Evolutionary conservation across 1,140 invertebrate genomes (phyloP).

Genomic region (Solenopsis invicta): DNA sequence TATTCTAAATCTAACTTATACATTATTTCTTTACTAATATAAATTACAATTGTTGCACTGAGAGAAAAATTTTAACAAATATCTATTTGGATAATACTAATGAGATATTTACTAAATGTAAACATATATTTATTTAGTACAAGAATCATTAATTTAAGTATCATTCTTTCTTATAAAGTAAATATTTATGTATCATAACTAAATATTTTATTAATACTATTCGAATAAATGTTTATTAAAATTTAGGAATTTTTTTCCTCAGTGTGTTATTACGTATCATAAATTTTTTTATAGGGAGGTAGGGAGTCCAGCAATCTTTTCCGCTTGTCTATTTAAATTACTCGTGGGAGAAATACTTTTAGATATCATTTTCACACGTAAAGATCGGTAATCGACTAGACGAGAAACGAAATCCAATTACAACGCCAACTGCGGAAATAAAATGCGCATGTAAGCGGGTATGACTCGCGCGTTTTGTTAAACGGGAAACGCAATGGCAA

Average conservation of each 20-base stretch:
- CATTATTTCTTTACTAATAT: neutral
- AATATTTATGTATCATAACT: too few species aligned
- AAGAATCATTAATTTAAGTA: too few species aligned
- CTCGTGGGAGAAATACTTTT: neutral
- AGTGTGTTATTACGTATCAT: neutral
- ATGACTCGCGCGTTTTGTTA: constrained; percentile 21
- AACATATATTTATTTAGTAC: too few species aligned
- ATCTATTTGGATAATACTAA: too few species aligned
- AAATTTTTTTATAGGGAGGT: neutral
- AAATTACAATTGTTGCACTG: too few species aligned
- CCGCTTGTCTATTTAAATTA: neutral
- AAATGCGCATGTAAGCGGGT: neutral
- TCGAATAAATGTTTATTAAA: too few species aligned
- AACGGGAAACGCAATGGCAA: constrained; percentile 16
- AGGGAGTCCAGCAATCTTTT: neutral
- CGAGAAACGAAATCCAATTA: constrained; percentile 12
- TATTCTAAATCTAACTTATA: neutral
- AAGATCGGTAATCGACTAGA: neutral
- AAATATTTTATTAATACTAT: too few species aligned
- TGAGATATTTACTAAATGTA: too few species aligned
- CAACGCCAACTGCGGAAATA: constrained; percentile 23
- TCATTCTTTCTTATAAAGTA: too few species aligned
- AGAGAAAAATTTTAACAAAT: too few species aligned
- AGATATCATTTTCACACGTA: neutral
- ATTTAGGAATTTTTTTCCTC: too few species aligned